Base-by-base conservation (phyloP, 2,113 vertebrate species). In the Alectura lathami region DNA sequence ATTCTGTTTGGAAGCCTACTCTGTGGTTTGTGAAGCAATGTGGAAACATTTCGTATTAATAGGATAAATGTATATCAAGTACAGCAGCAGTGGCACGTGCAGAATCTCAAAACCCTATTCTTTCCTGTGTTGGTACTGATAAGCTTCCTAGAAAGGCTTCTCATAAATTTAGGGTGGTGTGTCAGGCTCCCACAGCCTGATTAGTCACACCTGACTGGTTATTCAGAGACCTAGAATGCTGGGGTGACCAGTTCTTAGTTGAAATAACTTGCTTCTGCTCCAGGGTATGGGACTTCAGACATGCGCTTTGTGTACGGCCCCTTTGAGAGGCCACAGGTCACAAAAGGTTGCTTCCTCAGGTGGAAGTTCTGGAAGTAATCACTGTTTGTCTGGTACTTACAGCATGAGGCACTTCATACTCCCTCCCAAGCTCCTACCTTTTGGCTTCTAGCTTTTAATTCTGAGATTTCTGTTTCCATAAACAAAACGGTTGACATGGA, bases 11-110 rank as follows among this genome's bases (percentile, higher is more conserved):
- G n/a, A 43, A 59, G 54, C 4, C 29, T 64, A 42, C 34, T 66
- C 13, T 54, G 24, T 29, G 17, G 34, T 59, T 75, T 85, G 26
- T 69, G 15, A 32, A 3, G 29, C 36, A 53, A n/a, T 34, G 1
- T 47, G 45, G 63, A 93, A 69, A 43, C 1, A 0, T 7, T 30
- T 3, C 53, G 40, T 5, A 14, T 20, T 79, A 17, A 36, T 68
- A n/a, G 27, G 34, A 26, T 66, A 66, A 70, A 17, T 11, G 27
- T 59, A 2, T 36, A 4, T 59, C 0, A 0, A 36, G 10, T 13
- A 6, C 30, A 29, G 43, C 21, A 15, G 32, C 9, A 59, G 54
- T 5, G 26, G 26, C 57, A 29, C 13, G 32, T 53, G 9, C 42
- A 38, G 30, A 24, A 17, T 70, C 70, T 54, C 57, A 36, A 22